Conservation (phyloP, 2,888 invertebrate species). For the Drosophila hamatofila region DNA sequence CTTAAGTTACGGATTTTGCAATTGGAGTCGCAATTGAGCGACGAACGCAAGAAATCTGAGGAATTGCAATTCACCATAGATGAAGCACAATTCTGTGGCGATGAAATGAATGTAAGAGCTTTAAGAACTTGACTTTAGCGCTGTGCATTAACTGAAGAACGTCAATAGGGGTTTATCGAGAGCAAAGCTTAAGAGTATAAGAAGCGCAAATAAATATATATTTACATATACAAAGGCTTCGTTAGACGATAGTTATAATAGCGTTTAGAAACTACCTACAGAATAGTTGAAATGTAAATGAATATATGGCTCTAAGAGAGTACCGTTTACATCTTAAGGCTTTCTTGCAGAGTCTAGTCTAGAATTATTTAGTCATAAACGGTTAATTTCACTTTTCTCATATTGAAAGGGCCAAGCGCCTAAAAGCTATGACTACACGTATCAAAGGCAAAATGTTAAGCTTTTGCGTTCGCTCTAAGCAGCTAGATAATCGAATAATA, state of each 20-base stretch:
- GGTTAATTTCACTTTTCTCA: neutral
- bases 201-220: too few species aligned
- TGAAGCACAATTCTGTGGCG: slow-evolving; percentile 95
- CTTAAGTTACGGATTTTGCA: slow-evolving; percentile 87
- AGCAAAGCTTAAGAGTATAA: neutral
- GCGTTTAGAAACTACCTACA: neutral
- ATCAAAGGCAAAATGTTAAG: neutral
- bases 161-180: neutral
- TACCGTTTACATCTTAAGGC: neutral
- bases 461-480: neutral
- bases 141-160: slow-evolving; percentile 40
- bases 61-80: slow-evolving; percentile 96
- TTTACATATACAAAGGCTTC: too few species aligned
- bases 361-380: too few species aligned
- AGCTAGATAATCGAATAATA: neutral
- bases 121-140: neutral
- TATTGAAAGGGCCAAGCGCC: neutral
- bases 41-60: slow-evolving; percentile 92
- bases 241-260: too few species aligned
- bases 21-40: slow-evolving; percentile 89
- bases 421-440: neutral
- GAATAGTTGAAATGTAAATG: too few species aligned
- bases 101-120: slow-evolving; percentile 92
- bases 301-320: neutral
- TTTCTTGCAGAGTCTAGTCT: neutral